A percentile compares a stretch with the other conserved stretches of the same genome.
Conservation (phyloP, 2,113 vertebrate genomes). For the Leucopternis melanops region DNA sequence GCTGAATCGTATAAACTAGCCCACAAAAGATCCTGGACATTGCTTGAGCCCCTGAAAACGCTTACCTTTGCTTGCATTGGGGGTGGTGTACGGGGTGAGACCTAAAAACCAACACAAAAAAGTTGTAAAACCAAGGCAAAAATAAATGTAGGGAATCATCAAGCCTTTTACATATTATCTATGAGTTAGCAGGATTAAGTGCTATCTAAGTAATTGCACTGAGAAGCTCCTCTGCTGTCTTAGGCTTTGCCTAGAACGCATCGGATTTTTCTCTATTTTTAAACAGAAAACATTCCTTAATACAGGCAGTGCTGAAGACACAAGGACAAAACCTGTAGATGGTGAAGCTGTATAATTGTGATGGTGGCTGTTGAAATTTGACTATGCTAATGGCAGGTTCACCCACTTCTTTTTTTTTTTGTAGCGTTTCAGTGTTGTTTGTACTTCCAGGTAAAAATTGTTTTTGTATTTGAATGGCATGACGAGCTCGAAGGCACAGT, state of each 20-base stretch:
- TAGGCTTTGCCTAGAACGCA: not conserved
- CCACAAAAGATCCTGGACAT: not conserved
- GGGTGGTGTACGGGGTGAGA: constrained; percentile 80
- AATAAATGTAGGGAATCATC: not conserved
- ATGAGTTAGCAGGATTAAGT: not conserved
- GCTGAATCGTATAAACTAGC: not conserved
- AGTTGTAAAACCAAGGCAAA: not conserved
- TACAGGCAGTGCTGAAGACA: not conserved
- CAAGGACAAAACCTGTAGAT: not conserved
- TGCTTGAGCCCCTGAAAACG: not conserved
- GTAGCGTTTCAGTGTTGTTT: not conserved
- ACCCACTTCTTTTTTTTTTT: not conserved
- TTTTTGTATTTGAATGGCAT: not conserved
- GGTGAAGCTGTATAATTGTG: not conserved
- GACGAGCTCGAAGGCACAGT: not conserved
- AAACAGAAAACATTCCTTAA: not conserved
- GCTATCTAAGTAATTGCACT: not conserved
- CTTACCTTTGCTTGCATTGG: constrained; percentile 81
- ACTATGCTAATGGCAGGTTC: not conserved
- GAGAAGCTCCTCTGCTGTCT: not conserved
- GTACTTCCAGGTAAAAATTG: not conserved
- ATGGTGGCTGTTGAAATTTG: not conserved
- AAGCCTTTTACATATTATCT: not conserved
- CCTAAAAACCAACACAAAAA: constrained; percentile 59
- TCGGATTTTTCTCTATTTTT: not conserved